These are phyloP conservation scores for Tangara arthus DNA, from an alignment of 2,797 vertebrate genomes.

Conservation along the genomic window DNA sequence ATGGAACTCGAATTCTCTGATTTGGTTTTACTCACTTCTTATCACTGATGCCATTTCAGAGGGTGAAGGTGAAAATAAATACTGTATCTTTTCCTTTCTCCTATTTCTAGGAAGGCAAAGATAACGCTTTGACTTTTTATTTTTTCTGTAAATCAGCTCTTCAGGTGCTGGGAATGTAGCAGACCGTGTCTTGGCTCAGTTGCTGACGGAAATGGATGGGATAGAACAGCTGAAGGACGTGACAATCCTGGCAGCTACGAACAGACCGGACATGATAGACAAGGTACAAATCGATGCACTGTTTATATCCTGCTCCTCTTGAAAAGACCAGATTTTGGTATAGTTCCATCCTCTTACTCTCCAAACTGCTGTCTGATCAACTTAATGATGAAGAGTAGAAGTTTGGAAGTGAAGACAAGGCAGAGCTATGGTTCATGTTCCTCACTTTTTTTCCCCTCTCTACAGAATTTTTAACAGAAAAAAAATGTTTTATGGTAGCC, in stretches of 20 bases:
- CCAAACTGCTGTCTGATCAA: neutral
- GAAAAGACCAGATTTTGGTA: neutral
- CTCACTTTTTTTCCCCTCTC: rapidly evolving
- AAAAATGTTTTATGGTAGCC: neutral
- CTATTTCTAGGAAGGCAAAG: neutral
- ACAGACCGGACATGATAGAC: constrained; percentile 96
- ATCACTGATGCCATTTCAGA: neutral
- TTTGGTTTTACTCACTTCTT: neutral
- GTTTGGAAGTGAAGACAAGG: neutral
- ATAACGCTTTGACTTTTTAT: neutral
- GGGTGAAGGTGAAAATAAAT: neutral
- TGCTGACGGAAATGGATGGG: constrained; percentile 97
- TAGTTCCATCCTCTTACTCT: neutral
- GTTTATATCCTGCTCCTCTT: neutral
- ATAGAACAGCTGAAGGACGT: constrained; percentile 91
- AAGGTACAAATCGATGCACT: constrained; percentile 80
- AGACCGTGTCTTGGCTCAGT: constrained; percentile 92
- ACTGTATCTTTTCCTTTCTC: neutral
- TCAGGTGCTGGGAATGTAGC: constrained; percentile 84
- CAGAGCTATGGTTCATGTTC: neutral
- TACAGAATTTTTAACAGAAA: neutral
- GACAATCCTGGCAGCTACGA: constrained; percentile 93
- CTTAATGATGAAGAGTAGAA: neutral
- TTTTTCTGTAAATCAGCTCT: constrained; percentile 74
- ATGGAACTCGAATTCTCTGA: neutral